phyloP scores from a whole-genome alignment of 53 echinoderm and acorn worm genomes.

The Zoroaster sp. region DNA sequence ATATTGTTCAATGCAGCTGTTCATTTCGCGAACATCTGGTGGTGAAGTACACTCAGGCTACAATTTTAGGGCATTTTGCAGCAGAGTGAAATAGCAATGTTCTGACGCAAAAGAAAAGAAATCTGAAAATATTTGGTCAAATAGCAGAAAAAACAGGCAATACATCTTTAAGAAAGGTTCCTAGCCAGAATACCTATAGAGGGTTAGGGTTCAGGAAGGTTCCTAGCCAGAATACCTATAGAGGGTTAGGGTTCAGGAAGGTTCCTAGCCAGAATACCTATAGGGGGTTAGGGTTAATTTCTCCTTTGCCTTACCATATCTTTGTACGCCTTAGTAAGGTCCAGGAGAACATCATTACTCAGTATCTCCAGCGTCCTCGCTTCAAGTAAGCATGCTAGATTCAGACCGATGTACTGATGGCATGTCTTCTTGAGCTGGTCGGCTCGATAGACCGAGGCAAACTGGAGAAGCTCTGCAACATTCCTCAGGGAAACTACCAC shows the following conservation, averaged over 20 bases:
- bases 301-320: constrained; percentile 67
- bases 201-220: background rate
- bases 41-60: background rate
- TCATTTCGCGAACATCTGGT: background rate
- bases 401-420: constrained; percentile 89
- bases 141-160: too few species aligned
- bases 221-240: background rate
- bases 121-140: background rate
- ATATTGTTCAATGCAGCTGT: background rate
- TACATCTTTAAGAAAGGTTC: too few species aligned
- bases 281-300: too few species aligned
- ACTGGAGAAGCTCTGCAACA: constrained; percentile 87
- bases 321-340: constrained; percentile 77
- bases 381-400: constrained; percentile 80
- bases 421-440: constrained; percentile 80
- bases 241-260: background rate
- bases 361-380: constrained; percentile 72
- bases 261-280: too few species aligned
- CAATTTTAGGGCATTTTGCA: background rate
- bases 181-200: background rate
- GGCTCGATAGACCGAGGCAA: constrained; percentile 90
- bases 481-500: constrained; percentile 88
- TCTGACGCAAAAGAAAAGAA: background rate
- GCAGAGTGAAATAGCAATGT: background rate
- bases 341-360: constrained; percentile 73